Percentiles rank a stretch among this genome's conserved stretches.
Evolutionary conservation across 2,797 vertebrate genomes (phyloP).

Genomic region (Anniella stebbinsi): DNA sequence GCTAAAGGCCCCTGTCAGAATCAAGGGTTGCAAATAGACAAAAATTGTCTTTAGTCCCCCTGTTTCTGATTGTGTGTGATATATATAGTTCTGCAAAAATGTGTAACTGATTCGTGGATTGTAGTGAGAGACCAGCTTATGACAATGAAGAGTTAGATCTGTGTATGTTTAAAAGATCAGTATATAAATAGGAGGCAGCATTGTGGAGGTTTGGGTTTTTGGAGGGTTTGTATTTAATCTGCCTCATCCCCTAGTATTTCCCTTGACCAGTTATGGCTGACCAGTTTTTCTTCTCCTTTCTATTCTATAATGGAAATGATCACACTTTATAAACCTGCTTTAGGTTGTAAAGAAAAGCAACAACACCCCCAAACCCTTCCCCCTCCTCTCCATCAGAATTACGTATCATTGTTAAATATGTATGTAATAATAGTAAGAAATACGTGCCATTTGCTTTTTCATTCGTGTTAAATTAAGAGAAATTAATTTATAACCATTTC

Average conservation of each 20-base stretch:
- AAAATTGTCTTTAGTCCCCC: conserved; percentile 48
- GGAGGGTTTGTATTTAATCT: neutral
- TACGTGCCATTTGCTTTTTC: conserved; percentile 19
- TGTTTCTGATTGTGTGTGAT: conserved; percentile 7
- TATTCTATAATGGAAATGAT: neutral
- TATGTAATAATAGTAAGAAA: conserved; percentile 17
- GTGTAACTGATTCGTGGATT: conserved; percentile 41
- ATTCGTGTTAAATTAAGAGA: conserved; percentile 15
- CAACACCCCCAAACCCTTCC: no score
- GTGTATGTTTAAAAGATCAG: neutral
- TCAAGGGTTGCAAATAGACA: conserved; percentile 37
- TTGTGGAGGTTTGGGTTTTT: neutral
- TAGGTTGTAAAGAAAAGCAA: neutral
- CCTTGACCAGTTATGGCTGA: neutral
- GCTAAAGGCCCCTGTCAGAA: conserved; percentile 32
- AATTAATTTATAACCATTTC: conserved; percentile 32
- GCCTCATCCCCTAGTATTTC: neutral
- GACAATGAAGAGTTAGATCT: neutral
- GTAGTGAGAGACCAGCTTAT: neutral
- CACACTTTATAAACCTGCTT: neutral
- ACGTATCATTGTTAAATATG: neutral
- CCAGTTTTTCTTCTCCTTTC: neutral
- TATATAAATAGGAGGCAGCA: neutral
- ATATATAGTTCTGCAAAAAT: neutral
- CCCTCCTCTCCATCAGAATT: neutral